Conservation (phyloP, 2,797 vertebrate species). For the Peromyscus aztecus region DNA sequence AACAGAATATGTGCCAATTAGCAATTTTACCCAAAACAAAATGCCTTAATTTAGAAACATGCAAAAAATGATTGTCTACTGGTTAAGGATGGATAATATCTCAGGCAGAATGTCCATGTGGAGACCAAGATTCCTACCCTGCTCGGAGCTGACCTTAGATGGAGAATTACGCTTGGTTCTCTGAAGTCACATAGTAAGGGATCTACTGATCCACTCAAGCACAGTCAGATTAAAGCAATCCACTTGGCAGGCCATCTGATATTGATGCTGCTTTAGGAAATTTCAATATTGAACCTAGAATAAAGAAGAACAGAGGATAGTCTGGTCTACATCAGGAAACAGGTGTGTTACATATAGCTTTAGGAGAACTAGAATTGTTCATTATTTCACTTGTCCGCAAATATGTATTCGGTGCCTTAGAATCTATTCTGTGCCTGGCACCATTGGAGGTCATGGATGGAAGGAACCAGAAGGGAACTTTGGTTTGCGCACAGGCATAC, state of each 20-base stretch:
- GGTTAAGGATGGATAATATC: background rate
- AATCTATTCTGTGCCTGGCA: background rate
- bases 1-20: background rate
- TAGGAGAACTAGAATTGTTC: background rate
- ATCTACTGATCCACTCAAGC: background rate
- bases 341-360: background rate
- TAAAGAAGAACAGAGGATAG: background rate
- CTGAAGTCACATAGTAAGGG: background rate
- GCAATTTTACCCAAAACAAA: constrained; percentile 6
- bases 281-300: background rate
- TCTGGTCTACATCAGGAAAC: background rate
- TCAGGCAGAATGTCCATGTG: background rate
- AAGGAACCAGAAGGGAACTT: background rate
- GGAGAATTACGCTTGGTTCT: background rate
- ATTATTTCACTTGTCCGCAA: constrained; percentile 1
- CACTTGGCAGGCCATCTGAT: background rate
- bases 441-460: background rate
- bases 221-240: background rate
- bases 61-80: background rate
- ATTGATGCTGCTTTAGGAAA: background rate
- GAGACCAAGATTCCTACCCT: background rate
- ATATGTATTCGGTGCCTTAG: background rate
- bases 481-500: constrained; percentile 22
- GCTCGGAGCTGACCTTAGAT: background rate
- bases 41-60: constrained; percentile 39